Evolutionary conservation across 2,113 vertebrate genomes (phyloP).

Genomic region (Paedocypris sp.): DNA sequence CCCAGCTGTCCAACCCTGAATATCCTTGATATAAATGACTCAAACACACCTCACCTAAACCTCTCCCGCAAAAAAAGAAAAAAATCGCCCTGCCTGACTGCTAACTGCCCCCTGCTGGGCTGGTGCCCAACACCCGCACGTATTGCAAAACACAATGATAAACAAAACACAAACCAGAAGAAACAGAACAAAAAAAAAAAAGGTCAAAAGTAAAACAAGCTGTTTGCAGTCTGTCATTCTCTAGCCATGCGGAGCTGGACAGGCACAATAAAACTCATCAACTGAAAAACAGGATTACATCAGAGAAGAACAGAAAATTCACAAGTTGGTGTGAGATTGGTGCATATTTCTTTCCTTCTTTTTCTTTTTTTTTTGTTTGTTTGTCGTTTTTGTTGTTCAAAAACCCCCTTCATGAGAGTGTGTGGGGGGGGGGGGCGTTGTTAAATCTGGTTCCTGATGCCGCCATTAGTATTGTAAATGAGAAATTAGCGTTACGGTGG

Average conservation of each 20-base stretch:
- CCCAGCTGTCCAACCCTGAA: constrained; percentile 49
- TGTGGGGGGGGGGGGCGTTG: neutral
- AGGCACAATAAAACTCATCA: constrained; percentile 44
- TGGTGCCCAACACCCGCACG: neutral
- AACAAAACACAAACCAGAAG: constrained; percentile 33
- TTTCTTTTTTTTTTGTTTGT: constrained; percentile 50
- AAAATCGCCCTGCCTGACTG: constrained; percentile 38
- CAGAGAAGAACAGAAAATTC: constrained; percentile 54
- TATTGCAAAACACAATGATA: constrained; percentile 3
- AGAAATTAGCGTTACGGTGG: neutral
- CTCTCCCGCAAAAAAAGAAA: too few species aligned
- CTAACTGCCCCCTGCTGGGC: constrained; percentile 22
- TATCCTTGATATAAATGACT: constrained; percentile 55
- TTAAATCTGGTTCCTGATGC: neutral
- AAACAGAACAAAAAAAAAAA: constrained; percentile 27
- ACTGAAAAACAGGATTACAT: constrained; percentile 45
- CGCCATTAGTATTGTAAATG: neutral
- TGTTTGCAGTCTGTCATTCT: constrained; percentile 53
- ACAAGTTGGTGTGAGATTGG: constrained; percentile 59
- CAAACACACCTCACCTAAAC: constrained; percentile 36
- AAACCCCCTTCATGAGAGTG: too few species aligned
- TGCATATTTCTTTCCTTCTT: constrained; percentile 54
- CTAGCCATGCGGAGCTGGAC: constrained; percentile 63
- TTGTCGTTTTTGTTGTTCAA: too few species aligned
- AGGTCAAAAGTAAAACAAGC: constrained; percentile 50